These are phyloP conservation scores for Oryzias curvinotus DNA, from an alignment of 2,113 vertebrate species.

Conservation along the genomic window DNA sequence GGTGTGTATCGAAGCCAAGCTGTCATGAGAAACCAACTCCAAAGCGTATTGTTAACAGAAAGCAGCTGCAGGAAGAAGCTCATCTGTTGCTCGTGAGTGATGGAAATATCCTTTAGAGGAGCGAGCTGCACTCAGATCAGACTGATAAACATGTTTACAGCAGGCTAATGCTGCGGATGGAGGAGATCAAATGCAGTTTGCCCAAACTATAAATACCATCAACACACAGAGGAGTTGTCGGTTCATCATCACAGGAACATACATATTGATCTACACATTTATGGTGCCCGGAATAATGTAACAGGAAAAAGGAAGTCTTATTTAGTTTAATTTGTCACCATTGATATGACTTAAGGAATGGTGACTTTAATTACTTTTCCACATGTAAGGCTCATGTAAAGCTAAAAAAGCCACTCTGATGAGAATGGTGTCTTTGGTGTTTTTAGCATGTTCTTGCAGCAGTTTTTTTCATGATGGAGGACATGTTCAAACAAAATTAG, in stretches of 20 bases:
- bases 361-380: neutral
- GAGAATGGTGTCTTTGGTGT: neutral
- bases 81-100: constrained; percentile 26
- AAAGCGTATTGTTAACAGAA: constrained; percentile 30
- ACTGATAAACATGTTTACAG: neutral
- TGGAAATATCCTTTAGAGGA: neutral
- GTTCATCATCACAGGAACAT: constrained; percentile 16
- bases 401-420: constrained; percentile 10
- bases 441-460: too few species aligned
- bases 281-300: constrained; percentile 12
- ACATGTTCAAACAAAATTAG: too few species aligned
- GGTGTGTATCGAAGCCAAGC: constrained; percentile 20
- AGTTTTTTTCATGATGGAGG: too few species aligned
- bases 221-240: constrained; percentile 9
- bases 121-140: neutral
- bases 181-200: constrained; percentile 4
- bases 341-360: constrained; percentile 23
- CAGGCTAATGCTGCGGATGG: constrained; percentile 2
- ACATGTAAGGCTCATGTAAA: neutral
- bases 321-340: constrained; percentile 27
- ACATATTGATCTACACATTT: neutral
- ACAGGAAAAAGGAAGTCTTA: constrained; percentile 9
- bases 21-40: constrained; percentile 18
- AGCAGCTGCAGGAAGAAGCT: constrained; percentile 7
- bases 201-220: neutral